Conservation (phyloP, 2,797 vertebrate genomes). For the Jordanella pulchra region DNA sequence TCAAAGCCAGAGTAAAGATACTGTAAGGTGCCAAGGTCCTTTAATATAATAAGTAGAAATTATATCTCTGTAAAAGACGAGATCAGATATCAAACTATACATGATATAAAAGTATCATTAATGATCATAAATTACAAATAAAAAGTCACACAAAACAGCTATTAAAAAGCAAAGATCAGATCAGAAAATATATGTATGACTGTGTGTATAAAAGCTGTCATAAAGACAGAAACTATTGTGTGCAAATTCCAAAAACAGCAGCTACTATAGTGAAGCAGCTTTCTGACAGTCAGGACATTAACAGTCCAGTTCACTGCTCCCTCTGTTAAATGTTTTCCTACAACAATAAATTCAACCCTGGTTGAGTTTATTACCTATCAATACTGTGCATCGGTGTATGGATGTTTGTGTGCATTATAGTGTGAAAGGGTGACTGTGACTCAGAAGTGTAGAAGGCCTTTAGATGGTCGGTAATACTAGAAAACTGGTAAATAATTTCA, state of each 20-base stretch:
- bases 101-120: neutral
- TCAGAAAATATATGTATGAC: neutral
- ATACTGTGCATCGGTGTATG: neutral
- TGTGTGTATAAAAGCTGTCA: neutral
- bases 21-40: neutral
- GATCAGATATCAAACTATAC: neutral
- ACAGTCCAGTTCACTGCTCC: neutral
- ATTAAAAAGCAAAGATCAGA: neutral
- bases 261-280: neutral
- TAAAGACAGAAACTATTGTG: neutral
- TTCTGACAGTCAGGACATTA: neutral
- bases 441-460: neutral
- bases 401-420: neutral
- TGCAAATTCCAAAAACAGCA: neutral
- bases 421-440: neutral
- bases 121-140: neutral
- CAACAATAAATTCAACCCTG: neutral
- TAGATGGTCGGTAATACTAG: neutral
- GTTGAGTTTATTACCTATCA: neutral
- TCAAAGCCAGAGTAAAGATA: neutral
- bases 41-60: neutral
- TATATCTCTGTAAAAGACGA: neutral
- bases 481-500: neutral
- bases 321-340: neutral
- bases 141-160: neutral